Evolutionary conservation across 1,140 invertebrate genomes (phyloP).

Genomic region (Orussus abietinus): DNA sequence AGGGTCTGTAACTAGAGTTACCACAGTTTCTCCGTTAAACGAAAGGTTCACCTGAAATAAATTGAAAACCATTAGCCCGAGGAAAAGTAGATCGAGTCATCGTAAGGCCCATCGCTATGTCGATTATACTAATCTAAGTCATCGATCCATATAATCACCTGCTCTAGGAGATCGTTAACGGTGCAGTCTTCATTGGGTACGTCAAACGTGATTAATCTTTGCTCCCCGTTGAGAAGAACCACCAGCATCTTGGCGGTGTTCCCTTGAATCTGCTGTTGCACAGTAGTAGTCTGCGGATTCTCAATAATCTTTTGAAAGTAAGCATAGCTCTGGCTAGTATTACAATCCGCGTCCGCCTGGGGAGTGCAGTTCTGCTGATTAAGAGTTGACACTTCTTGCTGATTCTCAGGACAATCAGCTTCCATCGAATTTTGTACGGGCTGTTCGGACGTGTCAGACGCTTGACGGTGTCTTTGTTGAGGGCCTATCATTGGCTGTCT

Average conservation of each 20-base stretch:
- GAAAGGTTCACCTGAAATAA: constrained; percentile 62
- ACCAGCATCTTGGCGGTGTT: constrained; percentile 73
- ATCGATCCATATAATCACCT: no score
- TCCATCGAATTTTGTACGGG: constrained; percentile 25
- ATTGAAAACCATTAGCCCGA: no score
- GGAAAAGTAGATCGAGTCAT: no score
- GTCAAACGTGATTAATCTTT: constrained; percentile 74
- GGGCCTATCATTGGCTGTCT: constrained; percentile 39
- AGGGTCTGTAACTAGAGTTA: constrained; percentile 67
- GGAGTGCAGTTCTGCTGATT: constrained; percentile 19
- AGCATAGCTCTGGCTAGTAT: constrained; percentile 31
- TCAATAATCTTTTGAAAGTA: constrained; percentile 42
- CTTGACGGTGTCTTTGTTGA: constrained; percentile 39
- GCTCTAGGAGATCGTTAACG: constrained; percentile 72
- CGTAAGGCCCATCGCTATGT: no score
- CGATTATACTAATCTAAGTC: no score
- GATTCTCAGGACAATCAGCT: constrained; percentile 20
- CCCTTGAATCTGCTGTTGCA: constrained; percentile 50
- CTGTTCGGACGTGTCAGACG: constrained; percentile 22
- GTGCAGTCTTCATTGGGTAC: constrained; percentile 74
- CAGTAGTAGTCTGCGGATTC: constrained; percentile 40
- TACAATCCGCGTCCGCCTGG: constrained; percentile 26
- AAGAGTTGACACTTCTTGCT: constrained; percentile 15
- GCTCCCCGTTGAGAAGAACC: constrained; percentile 67
- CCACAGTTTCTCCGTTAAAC: constrained; percentile 61